Base-by-base conservation (phyloP, 2,797 vertebrate species). In the Alfaro cultratus region DNA sequence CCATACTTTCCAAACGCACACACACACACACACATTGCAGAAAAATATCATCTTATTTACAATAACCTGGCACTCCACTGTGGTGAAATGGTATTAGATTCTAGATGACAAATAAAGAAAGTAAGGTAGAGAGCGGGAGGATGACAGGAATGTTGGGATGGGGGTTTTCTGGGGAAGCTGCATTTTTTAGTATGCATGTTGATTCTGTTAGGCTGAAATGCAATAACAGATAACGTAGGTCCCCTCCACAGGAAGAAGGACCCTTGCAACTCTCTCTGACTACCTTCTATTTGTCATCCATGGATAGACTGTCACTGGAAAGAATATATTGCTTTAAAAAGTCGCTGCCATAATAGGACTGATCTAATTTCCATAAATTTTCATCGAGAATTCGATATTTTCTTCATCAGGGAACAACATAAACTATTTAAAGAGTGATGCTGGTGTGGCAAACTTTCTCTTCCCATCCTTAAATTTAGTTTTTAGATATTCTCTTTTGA, bases 351-450 rank as follows among this genome's bases (percentile, higher is more conserved):
- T 96, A 96, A 96, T 96, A 94, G 94, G 92, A 85, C 84, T 96
- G 94, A 96, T 96, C 91, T 94, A 94, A 96, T 96, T 96, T 96
- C 95, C 96, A 96, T 96, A 96, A 93, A 96, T 96, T 96, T 96
- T 96, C 94, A 95, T 95, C 90, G 90, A 87, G 92, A 96, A 95
- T 96, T 91, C 95, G 93, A 96, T 96, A 94, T 96, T 95, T 95
- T 95, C 92, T 93, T 96, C 95, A 96, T 95, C 92, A 93, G 93
- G 78, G 93, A 95, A 96, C 95, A 96, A 95, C 95, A 94, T 95
- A 95, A 95, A 95, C 95, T 95, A 92, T 95, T 95, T 95, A 94
- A 94, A 92, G 90, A 92, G 92, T 39, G 94, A 90, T 92, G 90
- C 93, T 91, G 89, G 90, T 89, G 93, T 94, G 93, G 94, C 94